phyloP scores from a whole-genome alignment of 2,797 vertebrate species.

The Molossus molossus region DNA sequence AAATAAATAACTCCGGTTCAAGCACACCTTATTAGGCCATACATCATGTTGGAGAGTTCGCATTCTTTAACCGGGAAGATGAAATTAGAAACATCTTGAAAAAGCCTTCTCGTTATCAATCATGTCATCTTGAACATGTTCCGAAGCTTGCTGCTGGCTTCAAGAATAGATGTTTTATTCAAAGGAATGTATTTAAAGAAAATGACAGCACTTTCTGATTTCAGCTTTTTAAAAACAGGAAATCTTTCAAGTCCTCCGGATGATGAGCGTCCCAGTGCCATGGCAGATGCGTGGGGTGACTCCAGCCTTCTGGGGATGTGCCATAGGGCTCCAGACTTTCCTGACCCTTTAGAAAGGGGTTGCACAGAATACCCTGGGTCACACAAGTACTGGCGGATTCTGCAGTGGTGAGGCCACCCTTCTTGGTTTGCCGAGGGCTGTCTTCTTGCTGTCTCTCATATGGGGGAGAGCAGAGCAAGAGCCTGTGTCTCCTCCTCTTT shows the following conservation, averaged over 20 bases:
- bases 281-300: background rate
- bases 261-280: conserved; percentile 77
- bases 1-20: conserved; percentile 84
- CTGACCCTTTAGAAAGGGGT: background rate
- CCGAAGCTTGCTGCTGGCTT: conserved; percentile 89
- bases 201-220: conserved; percentile 89
- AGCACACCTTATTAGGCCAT: conserved; percentile 83
- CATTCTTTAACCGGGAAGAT: conserved; percentile 86
- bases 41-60: conserved; percentile 84
- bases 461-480: background rate
- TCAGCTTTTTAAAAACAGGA: conserved; percentile 87
- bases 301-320: background rate
- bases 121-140: conserved; percentile 90
- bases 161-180: conserved; percentile 90
- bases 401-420: background rate
- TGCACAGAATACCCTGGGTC: background rate
- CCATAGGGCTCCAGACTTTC: background rate
- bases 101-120: conserved; percentile 89
- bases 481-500: rapidly evolving
- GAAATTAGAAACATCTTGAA: conserved; percentile 91
- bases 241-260: conserved; percentile 84
- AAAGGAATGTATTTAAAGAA: conserved; percentile 91
- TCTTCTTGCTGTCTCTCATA: background rate
- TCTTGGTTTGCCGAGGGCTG: background rate
- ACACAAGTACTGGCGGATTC: background rate